Evolutionary conservation across 2,113 vertebrate species (phyloP), one percentile per base, ranked within the genome.

Genomic region (Lota lota): DNA sequence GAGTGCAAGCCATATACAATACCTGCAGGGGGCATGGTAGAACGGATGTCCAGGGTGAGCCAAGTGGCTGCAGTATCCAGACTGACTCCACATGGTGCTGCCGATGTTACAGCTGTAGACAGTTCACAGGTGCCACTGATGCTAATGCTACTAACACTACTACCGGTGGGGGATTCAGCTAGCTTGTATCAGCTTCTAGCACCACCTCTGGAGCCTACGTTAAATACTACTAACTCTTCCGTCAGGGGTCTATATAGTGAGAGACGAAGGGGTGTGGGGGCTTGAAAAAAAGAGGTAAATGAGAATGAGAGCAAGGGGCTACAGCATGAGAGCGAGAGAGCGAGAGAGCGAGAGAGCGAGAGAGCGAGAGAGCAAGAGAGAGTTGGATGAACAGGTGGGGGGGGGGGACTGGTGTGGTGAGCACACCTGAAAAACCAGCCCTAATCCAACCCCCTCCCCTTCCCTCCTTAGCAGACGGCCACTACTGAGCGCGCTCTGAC

Each of bases 1-100:
- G 40, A 33, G 28, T 33, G 28, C 28, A 33, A 33, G 28, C 28
- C 7, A 7, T 33, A 33, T 14, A 21, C 51, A 60, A 7, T 90
- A 98, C 95, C 95, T 97, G 95, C 89, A 92, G 74, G 93, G 88
- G 59, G 89, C 88, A 74, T 93, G 92, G 89, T 92, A 94, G 83
- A 94, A 93, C 19, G 93, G 93, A 78, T 92, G 92, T 77, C 91
- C 92, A 1, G 78, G 81, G 0, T 89, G 88, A 83, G 92, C 81
- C 61, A 91, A 50, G 73, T 92, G 92, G 85, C 88, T 91, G 80
- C 93, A 91, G 91, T 90, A 92, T 83, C 90, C 89, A 50, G 89
- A 75, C 77, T 88, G 91, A 77, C 87, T 92, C 80, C 92, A 93
- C 94, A 95, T 95, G 69, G 79, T 81, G 73, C 68, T 62, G 66